Conservation (phyloP, 2,888 invertebrate species). For the Xanthia icteritia region DNA sequence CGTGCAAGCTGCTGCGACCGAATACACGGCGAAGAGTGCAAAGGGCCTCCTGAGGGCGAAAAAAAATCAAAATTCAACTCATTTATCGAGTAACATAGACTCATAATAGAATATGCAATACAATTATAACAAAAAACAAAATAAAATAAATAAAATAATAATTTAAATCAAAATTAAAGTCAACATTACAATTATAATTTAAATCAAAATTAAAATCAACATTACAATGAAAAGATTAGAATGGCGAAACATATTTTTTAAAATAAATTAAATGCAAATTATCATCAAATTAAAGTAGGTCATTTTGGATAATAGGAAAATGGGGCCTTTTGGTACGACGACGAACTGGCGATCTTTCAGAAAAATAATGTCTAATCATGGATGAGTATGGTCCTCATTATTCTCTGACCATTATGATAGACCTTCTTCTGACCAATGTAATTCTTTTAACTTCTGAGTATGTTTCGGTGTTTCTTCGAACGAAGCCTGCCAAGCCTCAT, state of each 20-base stretch:
- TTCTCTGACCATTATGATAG: background rate
- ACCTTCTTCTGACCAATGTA: background rate
- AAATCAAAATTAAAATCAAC: too few species aligned
- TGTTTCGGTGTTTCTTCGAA: background rate
- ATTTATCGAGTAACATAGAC: too few species aligned
- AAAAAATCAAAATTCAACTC: too few species aligned
- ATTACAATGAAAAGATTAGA: too few species aligned
- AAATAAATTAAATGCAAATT: too few species aligned
- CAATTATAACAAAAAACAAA: too few species aligned
- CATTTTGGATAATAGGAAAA: background rate
- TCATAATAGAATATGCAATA: too few species aligned
- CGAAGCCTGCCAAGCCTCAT: too few species aligned
- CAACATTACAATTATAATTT: too few species aligned
- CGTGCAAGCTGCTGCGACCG: slow-evolving; percentile 95
- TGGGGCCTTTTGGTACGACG: background rate
- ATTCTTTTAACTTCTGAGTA: background rate
- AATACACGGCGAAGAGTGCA: slow-evolving; percentile 94
- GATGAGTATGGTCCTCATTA: background rate
- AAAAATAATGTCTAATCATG: background rate
- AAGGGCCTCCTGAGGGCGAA: slow-evolving; percentile 91
- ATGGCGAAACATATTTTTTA: too few species aligned
- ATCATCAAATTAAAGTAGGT: background rate
- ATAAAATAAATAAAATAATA: too few species aligned
- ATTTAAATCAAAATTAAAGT: too few species aligned
- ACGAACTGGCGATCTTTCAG: background rate